Conservation (phyloP, 2,888 invertebrate genomes). For the Conchocele bisecta region DNA sequence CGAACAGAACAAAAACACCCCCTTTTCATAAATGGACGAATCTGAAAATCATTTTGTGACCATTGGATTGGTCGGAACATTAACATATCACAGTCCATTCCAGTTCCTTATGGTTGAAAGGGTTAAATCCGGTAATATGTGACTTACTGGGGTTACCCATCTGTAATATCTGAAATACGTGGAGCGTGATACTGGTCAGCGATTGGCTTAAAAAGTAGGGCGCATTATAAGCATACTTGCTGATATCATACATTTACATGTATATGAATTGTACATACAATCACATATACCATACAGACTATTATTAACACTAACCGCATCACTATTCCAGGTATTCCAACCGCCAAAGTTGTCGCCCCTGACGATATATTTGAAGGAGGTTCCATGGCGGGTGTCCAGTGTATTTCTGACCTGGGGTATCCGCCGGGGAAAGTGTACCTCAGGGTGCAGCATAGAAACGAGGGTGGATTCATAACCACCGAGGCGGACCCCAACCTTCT, state of each 20-base stretch:
- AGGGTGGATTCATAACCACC: not conserved
- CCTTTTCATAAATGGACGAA: too few relatives aligned
- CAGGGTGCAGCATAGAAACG: not conserved
- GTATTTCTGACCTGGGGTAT: slow-evolving; percentile 15
- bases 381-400: not conserved
- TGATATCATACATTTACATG: not conserved
- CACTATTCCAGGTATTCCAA: slow-evolving; percentile 9
- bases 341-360: slow-evolving; percentile 10
- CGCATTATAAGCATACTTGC: too few relatives aligned
- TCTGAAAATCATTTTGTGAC: too few relatives aligned
- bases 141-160: too few relatives aligned
- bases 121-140: too few relatives aligned
- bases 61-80: too few relatives aligned
- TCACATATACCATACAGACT: not conserved
- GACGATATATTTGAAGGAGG: slow-evolving; percentile 16
- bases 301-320: not conserved
- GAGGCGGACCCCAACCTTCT: not conserved
- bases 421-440: slow-evolving; percentile 19
- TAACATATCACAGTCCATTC: too few relatives aligned
- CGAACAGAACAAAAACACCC: too few relatives aligned
- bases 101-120: too few relatives aligned
- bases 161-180: too few relatives aligned
- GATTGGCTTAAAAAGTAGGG: too few relatives aligned
- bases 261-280: not conserved
- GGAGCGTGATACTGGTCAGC: too few relatives aligned